Base-by-base conservation (phyloP, 2,113 vertebrate genomes). In the Podarcis cretensis region DNA sequence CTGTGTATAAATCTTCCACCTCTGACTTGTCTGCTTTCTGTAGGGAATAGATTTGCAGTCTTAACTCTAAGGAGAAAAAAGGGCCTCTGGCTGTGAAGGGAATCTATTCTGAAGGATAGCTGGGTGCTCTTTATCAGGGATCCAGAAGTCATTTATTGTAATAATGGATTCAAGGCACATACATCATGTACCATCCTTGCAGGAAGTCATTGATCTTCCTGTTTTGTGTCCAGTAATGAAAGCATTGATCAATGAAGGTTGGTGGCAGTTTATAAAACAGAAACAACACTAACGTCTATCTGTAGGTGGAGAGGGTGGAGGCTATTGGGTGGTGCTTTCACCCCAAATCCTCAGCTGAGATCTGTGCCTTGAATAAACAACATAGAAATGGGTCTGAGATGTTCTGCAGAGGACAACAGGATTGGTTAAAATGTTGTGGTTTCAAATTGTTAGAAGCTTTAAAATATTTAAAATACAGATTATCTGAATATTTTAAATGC, bases 1-100 rank as follows among this genome's bases (percentile, higher is more conserved):
- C 93, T 93, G 71, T 75, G 96, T 96, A 97, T 97, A 95, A 96
- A 98, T 97, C 93, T 86, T 94, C 40, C 83, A 90, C 87, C 16
- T 93, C 85, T 92, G 75, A 79, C n/a, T 86, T 54, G 89, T 88
- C 92, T 94, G 80, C 85, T 93, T 90, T 92, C 92, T 92, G 90
- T 90, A 95, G 94, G 78, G 84, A 86, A 80, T 91, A 89, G 89
- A 30, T 81, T 93, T 83, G 30, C n/a, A 40, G 92, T 90, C 91
- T 68, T 84, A 87, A 23, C 75, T 92, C 40, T 63, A 40, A 82
- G 27, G 78, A 75, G 40, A 21, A 3, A 57, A 6, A 12, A 25
- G 16, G 6, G 30, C 18, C 32, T 27, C 13, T 57, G 74, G 6
- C 77, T 25, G 10, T 88, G 1, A 14, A 54, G 86, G 82, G 68